phyloP scores from a whole-genome alignment of 2,888 invertebrate genomes.

The Leptinotarsa peninsularis region DNA sequence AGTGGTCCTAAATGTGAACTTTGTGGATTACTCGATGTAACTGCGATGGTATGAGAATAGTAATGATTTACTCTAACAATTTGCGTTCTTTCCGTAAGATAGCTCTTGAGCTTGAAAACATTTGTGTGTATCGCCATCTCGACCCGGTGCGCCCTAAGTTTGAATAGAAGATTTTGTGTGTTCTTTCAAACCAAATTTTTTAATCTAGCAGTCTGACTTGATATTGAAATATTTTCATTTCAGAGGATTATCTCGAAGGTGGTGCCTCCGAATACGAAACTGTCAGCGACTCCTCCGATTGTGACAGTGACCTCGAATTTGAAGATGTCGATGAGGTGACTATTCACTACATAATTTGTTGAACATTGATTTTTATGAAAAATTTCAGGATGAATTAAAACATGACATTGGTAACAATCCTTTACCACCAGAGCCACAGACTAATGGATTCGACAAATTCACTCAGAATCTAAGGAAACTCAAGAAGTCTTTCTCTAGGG shows the following conservation, averaged over 20 bases:
- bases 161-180: too few species aligned
- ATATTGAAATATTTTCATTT: slow-evolving; percentile 7
- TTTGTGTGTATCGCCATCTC: too few species aligned
- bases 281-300: slow-evolving; percentile 81
- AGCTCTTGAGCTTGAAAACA: too few species aligned
- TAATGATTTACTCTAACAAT: too few species aligned
- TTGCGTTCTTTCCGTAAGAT: too few species aligned
- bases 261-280: slow-evolving; percentile 36
- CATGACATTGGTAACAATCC: slow-evolving; percentile 66
- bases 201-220: too few species aligned
- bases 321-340: slow-evolving; percentile 33
- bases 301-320: slow-evolving; percentile 69
- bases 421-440: slow-evolving; percentile 72
- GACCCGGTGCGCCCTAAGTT: too few species aligned
- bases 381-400: slow-evolving; percentile 34
- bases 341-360: not conserved
- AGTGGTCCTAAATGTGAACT: too few species aligned
- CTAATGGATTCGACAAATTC: slow-evolving; percentile 75
- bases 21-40: too few species aligned
- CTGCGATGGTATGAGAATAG: too few species aligned
- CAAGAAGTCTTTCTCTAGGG: slow-evolving; percentile 72
- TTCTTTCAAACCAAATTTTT: too few species aligned
- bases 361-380: not conserved
- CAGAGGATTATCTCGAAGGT: slow-evolving; percentile 32
- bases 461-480: slow-evolving; percentile 76